Base-by-base conservation (phyloP, 2,113 vertebrate genomes). In the Lophochroa leadbeateri region DNA sequence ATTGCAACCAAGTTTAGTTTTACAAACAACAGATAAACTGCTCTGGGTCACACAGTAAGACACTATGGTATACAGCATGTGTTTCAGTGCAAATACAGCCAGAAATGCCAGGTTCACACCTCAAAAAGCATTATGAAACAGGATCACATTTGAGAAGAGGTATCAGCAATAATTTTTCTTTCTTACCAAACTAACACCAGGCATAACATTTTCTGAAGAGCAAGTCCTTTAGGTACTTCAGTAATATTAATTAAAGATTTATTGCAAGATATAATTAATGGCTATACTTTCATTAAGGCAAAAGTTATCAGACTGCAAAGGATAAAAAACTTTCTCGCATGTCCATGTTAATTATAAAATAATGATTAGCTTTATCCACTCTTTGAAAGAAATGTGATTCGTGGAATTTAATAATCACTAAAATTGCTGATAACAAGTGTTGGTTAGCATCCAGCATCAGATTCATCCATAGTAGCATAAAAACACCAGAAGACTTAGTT, bases 101-200 rank as follows among this genome's bases (percentile, higher is more conserved):
- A 92, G 75, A 95, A 97, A 82, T 92, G 82, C 85, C 89, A 96
- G 65, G 81, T 67, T 96, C 60, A 52, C 95, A 82, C 75, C 64
- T 67, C 74, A 92, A 94, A 81, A 92, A 86, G 44, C 85, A 69
- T 55, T 68, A 94, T 43, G 77, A 93, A 91, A 90, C 21, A 83
- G n/a, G 16, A 87, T 28, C 23, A 58, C 37, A 86, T 52, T 57
- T 89, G 58, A 96, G 88, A 95, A 86, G 86, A 97, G 86, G 5
- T 35, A 50, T 52, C 43, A 69, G 28, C 29, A 91, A 37, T 68
- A 67, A 74, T 35, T 23, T 44, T 85, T 85, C 10, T 53, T 85
- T 87, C 43, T 78, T 69, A 74, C 53, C 3, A 86, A 90, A 72
- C 3, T 25, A 94, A 78, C 7, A 60, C 4, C 78, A 78, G 13